These are phyloP conservation scores for Pandemis corylana DNA, from an alignment of 2,888 invertebrate species.

Conservation along the genomic window DNA sequence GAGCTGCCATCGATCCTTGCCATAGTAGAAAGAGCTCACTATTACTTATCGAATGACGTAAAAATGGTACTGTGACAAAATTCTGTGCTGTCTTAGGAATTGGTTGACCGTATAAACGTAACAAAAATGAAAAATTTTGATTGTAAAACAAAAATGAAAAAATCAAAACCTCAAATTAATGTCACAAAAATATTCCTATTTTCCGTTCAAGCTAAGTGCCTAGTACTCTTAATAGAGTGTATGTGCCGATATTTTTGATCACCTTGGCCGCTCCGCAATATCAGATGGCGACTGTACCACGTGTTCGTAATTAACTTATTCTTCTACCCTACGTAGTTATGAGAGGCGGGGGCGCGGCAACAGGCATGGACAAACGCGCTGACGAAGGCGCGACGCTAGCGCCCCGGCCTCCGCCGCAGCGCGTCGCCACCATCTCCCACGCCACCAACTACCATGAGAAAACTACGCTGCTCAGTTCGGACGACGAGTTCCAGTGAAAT, in stretches of 20 bases:
- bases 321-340: slow-evolving; percentile 61
- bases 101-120: too few relatives aligned
- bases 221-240: too few relatives aligned
- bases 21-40: too few relatives aligned
- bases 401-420: slow-evolving; percentile 87
- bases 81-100: too few relatives aligned
- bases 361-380: slow-evolving; percentile 64
- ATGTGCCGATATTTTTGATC: too few relatives aligned
- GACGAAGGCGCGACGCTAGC: slow-evolving; percentile 82
- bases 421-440: slow-evolving; percentile 92
- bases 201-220: neutral
- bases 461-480: slow-evolving; percentile 97
- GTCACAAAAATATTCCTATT: neutral
- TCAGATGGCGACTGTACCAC: neutral
- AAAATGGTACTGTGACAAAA: too few relatives aligned
- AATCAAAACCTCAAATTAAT: too few relatives aligned
- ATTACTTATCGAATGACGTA: too few relatives aligned
- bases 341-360: slow-evolving; percentile 61
- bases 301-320: neutral
- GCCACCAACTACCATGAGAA: slow-evolving; percentile 95
- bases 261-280: too few relatives aligned
- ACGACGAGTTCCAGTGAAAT: slow-evolving; percentile 95
- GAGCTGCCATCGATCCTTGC: too few relatives aligned
- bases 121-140: too few relatives aligned
- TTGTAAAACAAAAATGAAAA: too few relatives aligned